These are phyloP conservation scores for Leptinotarsa rubiginosa DNA, from an alignment of 2,888 invertebrate species.

Conservation along the genomic window DNA sequence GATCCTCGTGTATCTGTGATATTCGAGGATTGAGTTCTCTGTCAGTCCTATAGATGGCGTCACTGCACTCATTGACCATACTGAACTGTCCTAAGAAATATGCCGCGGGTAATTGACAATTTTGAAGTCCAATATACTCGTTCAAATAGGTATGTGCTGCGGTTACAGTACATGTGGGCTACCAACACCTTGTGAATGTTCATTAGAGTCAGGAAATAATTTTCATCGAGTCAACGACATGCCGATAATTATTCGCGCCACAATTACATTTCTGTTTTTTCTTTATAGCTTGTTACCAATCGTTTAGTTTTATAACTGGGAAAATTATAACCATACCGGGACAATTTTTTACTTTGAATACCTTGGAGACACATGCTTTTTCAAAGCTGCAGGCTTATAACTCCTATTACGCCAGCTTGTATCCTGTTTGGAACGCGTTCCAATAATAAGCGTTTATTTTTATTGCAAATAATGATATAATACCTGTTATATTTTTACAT, in stretches of 20 bases:
- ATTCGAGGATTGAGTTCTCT: no score
- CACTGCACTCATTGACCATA: no score
- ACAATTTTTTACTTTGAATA: slow-evolving; percentile 18
- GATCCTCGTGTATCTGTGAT: no score
- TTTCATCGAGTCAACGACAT: slow-evolving; percentile 19
- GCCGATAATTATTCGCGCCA: slow-evolving; percentile 14
- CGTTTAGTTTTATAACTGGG: slow-evolving; percentile 12
- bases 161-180: not conserved
- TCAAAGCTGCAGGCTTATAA: slow-evolving; percentile 13
- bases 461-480: slow-evolving; percentile 23
- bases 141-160: not conserved
- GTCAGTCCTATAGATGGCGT: no score
- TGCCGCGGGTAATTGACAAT: no score
- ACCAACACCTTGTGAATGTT: not conserved
- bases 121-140: no score
- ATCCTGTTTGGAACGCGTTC: slow-evolving; percentile 29
- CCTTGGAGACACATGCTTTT: slow-evolving; percentile 19
- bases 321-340: slow-evolving; percentile 10
- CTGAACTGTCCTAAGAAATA: no score
- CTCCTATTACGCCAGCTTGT: slow-evolving; percentile 26
- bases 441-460: slow-evolving; percentile 29
- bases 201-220: slow-evolving; percentile 11
- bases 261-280: slow-evolving; percentile 9
- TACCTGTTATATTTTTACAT: slow-evolving; percentile 21
- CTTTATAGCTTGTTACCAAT: slow-evolving; percentile 15